A percentile compares a stretch with the other conserved stretches of the same genome.
Evolutionary conservation across 2,113 vertebrate species (phyloP).

Genomic region (Syngnathus floridae): DNA sequence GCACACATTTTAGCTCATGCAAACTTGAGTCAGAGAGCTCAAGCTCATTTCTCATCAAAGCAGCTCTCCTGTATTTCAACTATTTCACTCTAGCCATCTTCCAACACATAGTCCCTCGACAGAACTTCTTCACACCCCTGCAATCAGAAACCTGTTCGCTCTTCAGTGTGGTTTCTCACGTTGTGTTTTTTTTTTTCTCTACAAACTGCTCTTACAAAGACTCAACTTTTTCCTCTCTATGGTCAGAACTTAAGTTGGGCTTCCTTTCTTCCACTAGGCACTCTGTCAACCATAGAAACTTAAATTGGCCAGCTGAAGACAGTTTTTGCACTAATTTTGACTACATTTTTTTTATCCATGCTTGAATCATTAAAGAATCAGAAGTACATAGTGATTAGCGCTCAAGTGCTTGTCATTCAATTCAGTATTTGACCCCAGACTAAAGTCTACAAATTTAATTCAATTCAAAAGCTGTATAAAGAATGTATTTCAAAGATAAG

Average conservation of each 20-base stretch:
- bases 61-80: conserved; percentile 31
- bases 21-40: conserved; percentile 6
- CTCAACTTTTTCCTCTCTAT: neutral
- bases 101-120: conserved; percentile 15
- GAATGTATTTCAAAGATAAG: too few relatives aligned
- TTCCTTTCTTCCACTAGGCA: conserved; percentile 4
- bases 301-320: conserved; percentile 36
- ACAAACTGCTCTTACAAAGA: conserved; percentile 31
- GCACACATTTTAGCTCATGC: neutral
- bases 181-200: conserved; percentile 11
- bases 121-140: conserved; percentile 25
- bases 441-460: too few relatives aligned
- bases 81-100: conserved; percentile 38
- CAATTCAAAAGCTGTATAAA: too few relatives aligned
- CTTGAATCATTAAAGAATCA: conserved; percentile 1
- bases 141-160: conserved; percentile 6
- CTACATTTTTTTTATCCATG: conserved; percentile 1
- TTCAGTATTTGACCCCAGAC: neutral
- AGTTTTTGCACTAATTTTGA: conserved; percentile 18
- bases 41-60: conserved; percentile 26
- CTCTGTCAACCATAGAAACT: neutral
- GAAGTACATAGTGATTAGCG: neutral
- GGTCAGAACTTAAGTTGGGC: neutral
- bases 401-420: neutral
- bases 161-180: conserved; percentile 18